Evolutionary conservation across 2,113 vertebrate genomes (phyloP).

Genomic region (Morone chrysops): DNA sequence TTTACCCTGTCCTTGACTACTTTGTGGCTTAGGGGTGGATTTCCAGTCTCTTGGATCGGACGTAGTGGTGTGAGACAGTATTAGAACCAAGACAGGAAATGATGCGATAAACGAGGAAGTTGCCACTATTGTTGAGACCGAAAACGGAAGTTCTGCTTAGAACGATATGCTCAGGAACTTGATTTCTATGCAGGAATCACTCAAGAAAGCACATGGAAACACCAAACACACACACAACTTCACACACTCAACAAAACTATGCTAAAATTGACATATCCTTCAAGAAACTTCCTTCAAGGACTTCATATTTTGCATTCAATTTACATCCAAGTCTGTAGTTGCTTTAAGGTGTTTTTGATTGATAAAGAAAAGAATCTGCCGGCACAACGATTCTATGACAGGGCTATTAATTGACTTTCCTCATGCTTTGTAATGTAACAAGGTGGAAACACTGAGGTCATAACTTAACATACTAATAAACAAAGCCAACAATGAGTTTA

Average conservation of each 20-base stretch:
- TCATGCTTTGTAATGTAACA: conserved; percentile 25
- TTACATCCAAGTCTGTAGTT: not conserved
- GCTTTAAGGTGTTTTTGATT: not conserved
- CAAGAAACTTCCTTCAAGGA: conserved; percentile 1
- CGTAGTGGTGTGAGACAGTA: conserved; percentile 51
- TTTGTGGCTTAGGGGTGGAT: conserved; percentile 6
- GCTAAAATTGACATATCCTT: not conserved
- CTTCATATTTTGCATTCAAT: not conserved
- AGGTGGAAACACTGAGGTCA: conserved; percentile 64
- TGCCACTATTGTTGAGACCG: conserved; percentile 79
- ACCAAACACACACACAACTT: conserved; percentile 12
- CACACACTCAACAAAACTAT: conserved; percentile 2
- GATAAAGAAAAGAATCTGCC: conserved; percentile 1
- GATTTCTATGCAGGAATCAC: conserved; percentile 49
- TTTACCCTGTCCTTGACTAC: conserved; percentile 36
- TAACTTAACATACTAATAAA: conserved; percentile 40
- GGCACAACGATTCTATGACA: too few species aligned
- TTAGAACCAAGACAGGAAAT: conserved; percentile 77
- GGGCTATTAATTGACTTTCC: conserved; percentile 8
- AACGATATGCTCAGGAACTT: conserved; percentile 72
- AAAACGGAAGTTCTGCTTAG: conserved; percentile 76
- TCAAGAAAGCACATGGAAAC: conserved; percentile 32
- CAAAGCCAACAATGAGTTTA: conserved; percentile 1
- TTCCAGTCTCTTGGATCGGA: conserved; percentile 53
- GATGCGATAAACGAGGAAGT: conserved; percentile 80